Evolutionary conservation across 1,140 invertebrate species (phyloP), one percentile per base, ranked within the genome.

Genomic region (Bilobella aurantiaca): DNA sequence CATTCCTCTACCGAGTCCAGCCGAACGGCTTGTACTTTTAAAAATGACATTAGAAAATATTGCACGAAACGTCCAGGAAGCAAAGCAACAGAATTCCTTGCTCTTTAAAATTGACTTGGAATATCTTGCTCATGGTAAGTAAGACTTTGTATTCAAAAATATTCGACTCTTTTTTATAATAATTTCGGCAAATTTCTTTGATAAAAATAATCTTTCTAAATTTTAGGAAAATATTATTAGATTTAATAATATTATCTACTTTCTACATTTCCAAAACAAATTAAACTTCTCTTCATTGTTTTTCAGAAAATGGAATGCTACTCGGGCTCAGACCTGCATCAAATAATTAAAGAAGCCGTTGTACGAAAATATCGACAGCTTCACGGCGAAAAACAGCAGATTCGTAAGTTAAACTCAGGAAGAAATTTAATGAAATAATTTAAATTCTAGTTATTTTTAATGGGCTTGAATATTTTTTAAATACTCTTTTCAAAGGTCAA

Each of bases 281-380:
- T 63, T 62, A 3, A 31, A 53, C 64, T 30, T 30, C 29, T 34
- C 29, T 57, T 67, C 63, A 62, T 64, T 64, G n/a, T n/a, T n/a
- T 74, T 77, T 25, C 72, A 83, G 82, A 77, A 80, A 69, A 90
- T 88, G 0, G 82, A 87, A 25, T 85, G 86, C 2, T 96, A 92
- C 75, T 90, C 90, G 3, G 90, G 91, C 3, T 88, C 89, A 23
- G 93, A 97, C 75, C 84, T 96, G n/a, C 87, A 86, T 71, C 76
- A 90, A 68, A 82, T 92, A 12, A 93, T 90, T 74, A 95, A 94
- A 79, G 91, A 96, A 81, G 86, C 89, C 1, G 84, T 81, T n/a
- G 56, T 71, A 12, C 42, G 63, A 79, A 75, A 76, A 63, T 78
- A 77, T 46, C 74, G 83, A 2, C 73, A 81, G 62, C 79, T 82